A percentile compares a stretch with the other conserved stretches of the same genome.
Conservation (phyloP, 2,113 vertebrate genomes). For the Thunnus maccoyii region DNA sequence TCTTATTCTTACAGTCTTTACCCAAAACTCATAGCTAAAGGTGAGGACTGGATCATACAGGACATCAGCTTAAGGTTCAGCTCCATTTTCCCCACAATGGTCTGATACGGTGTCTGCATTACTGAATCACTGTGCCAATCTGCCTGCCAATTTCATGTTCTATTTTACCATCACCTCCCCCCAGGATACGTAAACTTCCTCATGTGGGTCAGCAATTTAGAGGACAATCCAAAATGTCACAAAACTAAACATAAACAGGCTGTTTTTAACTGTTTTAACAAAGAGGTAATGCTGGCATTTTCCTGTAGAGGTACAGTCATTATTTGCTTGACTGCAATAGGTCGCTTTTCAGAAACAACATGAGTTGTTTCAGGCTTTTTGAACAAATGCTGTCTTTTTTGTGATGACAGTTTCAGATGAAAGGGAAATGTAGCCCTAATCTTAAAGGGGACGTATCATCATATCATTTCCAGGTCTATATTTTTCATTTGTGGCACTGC, state of each 20-base stretch:
- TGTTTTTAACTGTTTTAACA: background rate
- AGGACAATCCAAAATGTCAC: too few species aligned
- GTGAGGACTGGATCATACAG: background rate
- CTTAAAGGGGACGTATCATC: too few species aligned
- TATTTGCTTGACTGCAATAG: too few species aligned
- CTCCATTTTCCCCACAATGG: background rate
- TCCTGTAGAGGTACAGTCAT: too few species aligned
- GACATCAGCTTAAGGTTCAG: background rate
- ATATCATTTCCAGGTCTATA: too few species aligned
- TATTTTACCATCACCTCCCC: background rate
- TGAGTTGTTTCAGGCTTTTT: too few species aligned
- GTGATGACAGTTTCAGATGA: too few species aligned
- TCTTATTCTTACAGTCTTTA: constrained; percentile 5
- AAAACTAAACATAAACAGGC: background rate
- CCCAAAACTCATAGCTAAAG: background rate
- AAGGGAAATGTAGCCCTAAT: too few species aligned
- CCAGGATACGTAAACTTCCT: background rate
- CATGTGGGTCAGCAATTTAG: background rate
- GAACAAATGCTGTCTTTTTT: too few species aligned
- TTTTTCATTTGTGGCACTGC: too few species aligned
- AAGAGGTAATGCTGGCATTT: too few species aligned
- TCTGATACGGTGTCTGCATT: background rate
- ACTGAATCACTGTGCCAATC: background rate
- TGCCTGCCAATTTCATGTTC: background rate
- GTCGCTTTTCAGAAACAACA: too few species aligned